Percentiles rank a stretch among this genome's conserved stretches.
Conservation (phyloP, 2,888 invertebrate species). For the Drosophila anomelani region DNA sequence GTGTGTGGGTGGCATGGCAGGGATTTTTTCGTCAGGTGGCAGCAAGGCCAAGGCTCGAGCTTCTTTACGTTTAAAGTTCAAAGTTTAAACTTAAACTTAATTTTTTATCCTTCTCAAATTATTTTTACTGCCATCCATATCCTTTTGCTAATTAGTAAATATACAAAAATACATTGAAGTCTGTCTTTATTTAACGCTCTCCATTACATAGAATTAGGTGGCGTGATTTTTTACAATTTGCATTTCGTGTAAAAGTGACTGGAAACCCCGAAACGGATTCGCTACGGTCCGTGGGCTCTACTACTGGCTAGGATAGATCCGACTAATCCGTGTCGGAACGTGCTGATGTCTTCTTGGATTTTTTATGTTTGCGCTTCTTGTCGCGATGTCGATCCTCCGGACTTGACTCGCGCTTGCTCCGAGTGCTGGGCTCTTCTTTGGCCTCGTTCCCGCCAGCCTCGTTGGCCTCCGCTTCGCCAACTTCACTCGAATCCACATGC, state of each 20-base stretch:
- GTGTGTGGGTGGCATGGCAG: not conserved
- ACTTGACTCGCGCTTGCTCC: constrained; percentile 54
- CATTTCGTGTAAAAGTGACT: constrained; percentile 22
- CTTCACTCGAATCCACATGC: not conserved
- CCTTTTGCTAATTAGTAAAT: too few relatives aligned
- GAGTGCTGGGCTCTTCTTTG: constrained; percentile 15
- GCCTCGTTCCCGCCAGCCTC: not conserved
- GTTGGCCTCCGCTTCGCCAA: not conserved
- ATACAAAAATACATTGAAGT: constrained; percentile 1
- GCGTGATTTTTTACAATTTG: constrained; percentile 39
- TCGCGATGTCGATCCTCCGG: constrained; percentile 55
- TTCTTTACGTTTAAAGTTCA: not conserved
- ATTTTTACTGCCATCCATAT: too few relatives aligned
- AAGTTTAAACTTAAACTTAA: not conserved
- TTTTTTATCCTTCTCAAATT: too few relatives aligned
- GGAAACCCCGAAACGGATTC: constrained; percentile 1
- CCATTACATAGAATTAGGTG: constrained; percentile 14
- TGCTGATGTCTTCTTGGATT: constrained; percentile 80
- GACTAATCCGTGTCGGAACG: constrained; percentile 72
- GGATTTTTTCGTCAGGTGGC: not conserved
- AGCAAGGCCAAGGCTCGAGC: not conserved
- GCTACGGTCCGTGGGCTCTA: constrained; percentile 11
- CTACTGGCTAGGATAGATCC: constrained; percentile 6
- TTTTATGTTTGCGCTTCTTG: constrained; percentile 82
- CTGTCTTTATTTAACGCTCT: constrained; percentile 42